These are phyloP conservation scores for Poliocrania exsul DNA, from an alignment of 2,797 vertebrate species.

Conservation along the genomic window DNA sequence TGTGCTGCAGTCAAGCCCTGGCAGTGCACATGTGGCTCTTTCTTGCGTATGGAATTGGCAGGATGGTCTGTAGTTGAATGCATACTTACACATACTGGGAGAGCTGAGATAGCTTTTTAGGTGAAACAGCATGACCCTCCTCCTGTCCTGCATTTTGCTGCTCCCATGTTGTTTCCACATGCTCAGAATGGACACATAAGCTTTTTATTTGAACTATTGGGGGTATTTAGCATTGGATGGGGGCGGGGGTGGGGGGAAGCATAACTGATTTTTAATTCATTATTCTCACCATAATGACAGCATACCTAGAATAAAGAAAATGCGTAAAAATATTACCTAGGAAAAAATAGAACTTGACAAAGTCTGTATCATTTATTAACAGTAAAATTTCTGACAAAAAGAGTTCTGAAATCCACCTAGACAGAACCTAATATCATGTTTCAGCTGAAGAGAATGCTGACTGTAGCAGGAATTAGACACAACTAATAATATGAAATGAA, in stretches of 20 bases:
- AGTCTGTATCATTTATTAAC: background rate
- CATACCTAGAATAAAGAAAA: background rate
- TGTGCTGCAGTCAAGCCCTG: background rate
- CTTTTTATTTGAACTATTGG: background rate
- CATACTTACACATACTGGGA: background rate
- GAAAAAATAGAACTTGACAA: background rate
- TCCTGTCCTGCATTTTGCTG: background rate
- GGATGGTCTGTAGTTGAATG: background rate
- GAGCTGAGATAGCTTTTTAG: background rate
- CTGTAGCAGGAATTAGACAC: background rate
- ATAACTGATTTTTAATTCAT: background rate
- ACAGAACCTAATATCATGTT: background rate
- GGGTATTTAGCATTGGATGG: background rate
- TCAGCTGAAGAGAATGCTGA: background rate
- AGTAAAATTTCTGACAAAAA: background rate
- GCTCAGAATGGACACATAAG: background rate
- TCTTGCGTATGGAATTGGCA: rapidly evolving
- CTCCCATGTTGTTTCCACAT: background rate
- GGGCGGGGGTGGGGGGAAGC: no score
- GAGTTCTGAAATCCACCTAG: background rate
- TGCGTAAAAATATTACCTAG: background rate
- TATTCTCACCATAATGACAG: background rate
- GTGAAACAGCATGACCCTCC: rapidly evolving
- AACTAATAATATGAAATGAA: background rate
- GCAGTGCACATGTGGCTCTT: rapidly evolving